Percentiles rank a stretch among this genome's conserved stretches.
Evolutionary conservation across 2,797 vertebrate species (phyloP).

Genomic region (Calcarius lapponicus): DNA sequence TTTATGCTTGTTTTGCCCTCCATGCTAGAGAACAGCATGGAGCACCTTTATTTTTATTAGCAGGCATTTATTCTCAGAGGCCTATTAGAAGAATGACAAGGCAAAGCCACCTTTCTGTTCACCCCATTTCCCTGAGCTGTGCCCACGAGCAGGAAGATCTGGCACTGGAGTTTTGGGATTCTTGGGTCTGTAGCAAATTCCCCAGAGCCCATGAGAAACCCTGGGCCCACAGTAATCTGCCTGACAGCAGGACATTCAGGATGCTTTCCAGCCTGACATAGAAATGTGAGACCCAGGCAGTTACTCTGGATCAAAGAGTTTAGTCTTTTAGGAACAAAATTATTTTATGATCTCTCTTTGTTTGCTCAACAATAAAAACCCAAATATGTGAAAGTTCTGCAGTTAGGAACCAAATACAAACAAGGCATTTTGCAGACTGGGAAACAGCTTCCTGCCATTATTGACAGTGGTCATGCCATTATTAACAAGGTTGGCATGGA

Average conservation of each 20-base stretch:
- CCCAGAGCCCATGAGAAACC: background rate
- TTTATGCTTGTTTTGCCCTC: background rate
- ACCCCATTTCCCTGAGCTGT: background rate
- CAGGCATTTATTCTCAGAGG: background rate
- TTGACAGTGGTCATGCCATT: background rate
- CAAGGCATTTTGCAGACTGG: background rate
- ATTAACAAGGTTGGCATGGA: background rate
- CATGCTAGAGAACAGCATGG: rapidly evolving
- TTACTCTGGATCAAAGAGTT: background rate
- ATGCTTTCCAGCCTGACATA: background rate
- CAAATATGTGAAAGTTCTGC: background rate
- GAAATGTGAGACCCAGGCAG: background rate
- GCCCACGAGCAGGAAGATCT: background rate
- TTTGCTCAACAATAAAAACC: background rate
- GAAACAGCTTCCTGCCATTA: background rate
- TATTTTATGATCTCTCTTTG: background rate
- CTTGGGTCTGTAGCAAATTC: background rate
- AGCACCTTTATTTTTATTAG: background rate
- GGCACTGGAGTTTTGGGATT: background rate
- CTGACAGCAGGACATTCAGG: background rate
- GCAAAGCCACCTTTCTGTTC: background rate
- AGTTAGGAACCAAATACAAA: background rate
- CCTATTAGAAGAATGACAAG: background rate
- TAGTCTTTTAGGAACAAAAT: background rate
- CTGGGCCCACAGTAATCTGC: background rate